Evolutionary conservation across 1,140 invertebrate species (phyloP), one percentile per base, ranked within the genome.

Genomic region (Delia radicum): DNA sequence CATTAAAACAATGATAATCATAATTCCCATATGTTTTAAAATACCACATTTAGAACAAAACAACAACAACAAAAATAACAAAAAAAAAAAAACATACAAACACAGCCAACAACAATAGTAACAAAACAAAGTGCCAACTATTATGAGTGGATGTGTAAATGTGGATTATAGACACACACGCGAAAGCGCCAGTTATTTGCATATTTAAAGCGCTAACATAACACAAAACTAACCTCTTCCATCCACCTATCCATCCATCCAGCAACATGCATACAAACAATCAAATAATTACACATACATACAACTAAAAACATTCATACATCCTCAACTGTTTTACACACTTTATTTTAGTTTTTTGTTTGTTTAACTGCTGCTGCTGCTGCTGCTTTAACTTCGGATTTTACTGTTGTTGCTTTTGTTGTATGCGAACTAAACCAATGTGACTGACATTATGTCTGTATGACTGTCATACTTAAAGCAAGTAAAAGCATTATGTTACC

Each of bases 131-230:
- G 33, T 37, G 48, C n/a, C 15, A 55, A n/a, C 0, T n/a, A n/a
- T 48, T 33, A 33, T 48, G 42, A 48, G n/a, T 48, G 10, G 42
- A 15, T 48, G 42, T 48, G 42, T 48, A 48, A 48, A 55, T 55
- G 18, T 55, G 18, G 48, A 55, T 55, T 55, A 55, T 55, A 55
- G 2, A 55, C 18, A 55, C 18, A 21, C 48, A 55, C 48, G 21
- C 48, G 48, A 55, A 55, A 55, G 48, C 48, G 48, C 48, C 48
- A 55, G 48, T 55, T 55, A 55, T 55, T 55, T 55, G 48, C 48
- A 55, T 55, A 55, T 55, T 55, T 21, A 55, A 55, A 55, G 48
- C 48, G 21, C n/a, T 24, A 55, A 55, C 18, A 21, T 8, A 18
- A 55, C 48, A 55, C 48, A 21, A 18, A 48, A 48, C 15, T 48